Evolutionary conservation across 2,888 invertebrate genomes (phyloP).

Genomic region (Eupeodes latifasciatus): DNA sequence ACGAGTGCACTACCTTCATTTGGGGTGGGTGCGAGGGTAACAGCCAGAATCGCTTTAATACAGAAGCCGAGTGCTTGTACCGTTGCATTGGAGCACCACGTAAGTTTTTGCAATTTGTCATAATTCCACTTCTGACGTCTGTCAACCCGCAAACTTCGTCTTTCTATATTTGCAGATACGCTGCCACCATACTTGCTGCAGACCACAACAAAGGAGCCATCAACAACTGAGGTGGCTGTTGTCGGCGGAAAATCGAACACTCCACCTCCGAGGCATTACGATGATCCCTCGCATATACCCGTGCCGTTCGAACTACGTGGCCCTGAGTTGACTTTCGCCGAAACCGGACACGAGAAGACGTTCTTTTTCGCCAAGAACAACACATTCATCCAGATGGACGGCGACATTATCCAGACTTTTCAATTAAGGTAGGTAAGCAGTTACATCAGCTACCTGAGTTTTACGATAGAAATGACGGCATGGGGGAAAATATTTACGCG

Average conservation of each 20-base stretch:
- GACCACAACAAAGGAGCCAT: slow-evolving; percentile 85
- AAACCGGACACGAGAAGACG: slow-evolving; percentile 93
- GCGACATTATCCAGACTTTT: slow-evolving; percentile 95
- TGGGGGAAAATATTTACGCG: not conserved
- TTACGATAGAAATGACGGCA: too few relatives aligned
- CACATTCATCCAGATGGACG: slow-evolving; percentile 95
- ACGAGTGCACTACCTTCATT: slow-evolving; percentile 87
- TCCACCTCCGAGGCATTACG: slow-evolving; percentile 77
- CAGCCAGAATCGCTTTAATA: slow-evolving; percentile 88
- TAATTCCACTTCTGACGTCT: slow-evolving; percentile 34
- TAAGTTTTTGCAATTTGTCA: slow-evolving; percentile 80
- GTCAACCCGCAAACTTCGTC: slow-evolving; percentile 4
- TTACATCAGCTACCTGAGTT: not conserved
- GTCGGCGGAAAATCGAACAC: slow-evolving; percentile 79
- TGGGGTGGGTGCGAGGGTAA: slow-evolving; percentile 90
- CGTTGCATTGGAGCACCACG: slow-evolving; percentile 87
- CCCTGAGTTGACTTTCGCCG: slow-evolving; percentile 92
- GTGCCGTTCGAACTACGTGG: slow-evolving; percentile 91
- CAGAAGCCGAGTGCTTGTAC: slow-evolving; percentile 88
- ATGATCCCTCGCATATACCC: slow-evolving; percentile 84
- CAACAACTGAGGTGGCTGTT: slow-evolving; percentile 84
- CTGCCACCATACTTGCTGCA: slow-evolving; percentile 85
- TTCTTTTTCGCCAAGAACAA: slow-evolving; percentile 96
- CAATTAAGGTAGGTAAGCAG: slow-evolving; percentile 90
- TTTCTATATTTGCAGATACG: slow-evolving; percentile 83